Evolutionary conservation across 2,888 invertebrate species (phyloP).

Genomic region (Acleris sparsana): DNA sequence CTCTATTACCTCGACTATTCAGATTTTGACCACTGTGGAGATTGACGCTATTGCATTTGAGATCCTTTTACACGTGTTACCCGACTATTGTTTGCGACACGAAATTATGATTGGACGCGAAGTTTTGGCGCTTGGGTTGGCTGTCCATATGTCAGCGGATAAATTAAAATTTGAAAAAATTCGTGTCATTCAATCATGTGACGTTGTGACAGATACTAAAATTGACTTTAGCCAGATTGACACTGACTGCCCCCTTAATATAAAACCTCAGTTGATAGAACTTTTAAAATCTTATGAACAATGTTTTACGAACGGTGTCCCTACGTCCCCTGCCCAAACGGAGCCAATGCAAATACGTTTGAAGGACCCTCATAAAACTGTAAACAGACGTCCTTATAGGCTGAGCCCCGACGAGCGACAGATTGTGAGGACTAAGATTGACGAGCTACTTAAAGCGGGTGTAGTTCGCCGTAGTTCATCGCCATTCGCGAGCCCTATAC

Average conservation of each 20-base stretch:
- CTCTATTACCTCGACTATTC: slow-evolving; percentile 33
- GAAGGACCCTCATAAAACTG: slow-evolving; percentile 11
- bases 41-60: slow-evolving; percentile 11
- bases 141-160: neutral
- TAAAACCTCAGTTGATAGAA: neutral
- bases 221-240: neutral
- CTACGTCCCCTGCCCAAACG: slow-evolving; percentile 2
- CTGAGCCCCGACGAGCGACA: slow-evolving; percentile 5
- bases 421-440: neutral
- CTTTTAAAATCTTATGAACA: neutral
- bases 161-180: neutral
- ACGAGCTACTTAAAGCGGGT: neutral
- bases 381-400: slow-evolving; percentile 3
- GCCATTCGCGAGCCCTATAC: slow-evolving; percentile 22
- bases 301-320: neutral
- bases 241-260: neutral
- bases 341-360: slow-evolving; percentile 12
- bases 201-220: neutral
- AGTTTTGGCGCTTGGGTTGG: neutral
- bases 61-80: slow-evolving; percentile 31
- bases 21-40: slow-evolving; percentile 12
- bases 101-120: slow-evolving; percentile 10
- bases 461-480: slow-evolving; percentile 10
- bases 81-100: slow-evolving; percentile 12
- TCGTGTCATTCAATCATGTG: neutral